Evolutionary conservation across 2,888 invertebrate species (phyloP), one percentile per base, ranked within the genome.

Genomic region (Andrena marginata): DNA sequence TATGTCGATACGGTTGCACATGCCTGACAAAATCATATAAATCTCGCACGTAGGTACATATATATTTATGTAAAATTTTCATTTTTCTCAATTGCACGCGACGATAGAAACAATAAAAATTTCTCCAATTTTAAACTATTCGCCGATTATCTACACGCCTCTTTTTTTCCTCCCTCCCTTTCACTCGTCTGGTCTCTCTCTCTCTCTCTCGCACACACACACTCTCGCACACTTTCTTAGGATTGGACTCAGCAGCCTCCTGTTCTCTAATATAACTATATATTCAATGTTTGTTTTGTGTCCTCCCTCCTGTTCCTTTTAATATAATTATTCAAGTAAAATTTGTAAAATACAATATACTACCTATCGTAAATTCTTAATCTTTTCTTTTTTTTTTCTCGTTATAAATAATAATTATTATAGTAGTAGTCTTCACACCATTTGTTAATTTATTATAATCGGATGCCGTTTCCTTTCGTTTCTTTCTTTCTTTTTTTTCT

Each of bases 291-390:
- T 89, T 86, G 82, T 85, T 89, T 86, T 42, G 42, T 42, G 13
- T 42, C 1, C 42, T 42, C 42, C 23, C 26, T 85, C 87, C 86
- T 77, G 81, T 65, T 73, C 82, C 80, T 86, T 56, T 85, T 68
- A 75, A 85, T 89, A 90, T 89, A 91, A 87, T 89, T 92, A 92
- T 92, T 31, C 91, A 92, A 93, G 92, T 93, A 93, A 93, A 93
- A 93, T 94, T 92, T 93, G 92, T 93, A 93, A 94, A 94, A 94
- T 94, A 94, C 94, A 93, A 93, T 93, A 92, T 92, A 91, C 91
- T 89, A 90, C 86, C 89, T 93, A 92, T 92, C 88, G 91, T 93
- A 93, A 92, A 93, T 93, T 93, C 91, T 92, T 91, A 92, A 91
- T 91, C 85, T 90, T 92, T 72, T 90, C 87, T 26, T 56, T 51